Evolutionary conservation across 2,797 vertebrate genomes (phyloP), one percentile per base, ranked within the genome.

Genomic region (Atherinosoma microstoma): DNA sequence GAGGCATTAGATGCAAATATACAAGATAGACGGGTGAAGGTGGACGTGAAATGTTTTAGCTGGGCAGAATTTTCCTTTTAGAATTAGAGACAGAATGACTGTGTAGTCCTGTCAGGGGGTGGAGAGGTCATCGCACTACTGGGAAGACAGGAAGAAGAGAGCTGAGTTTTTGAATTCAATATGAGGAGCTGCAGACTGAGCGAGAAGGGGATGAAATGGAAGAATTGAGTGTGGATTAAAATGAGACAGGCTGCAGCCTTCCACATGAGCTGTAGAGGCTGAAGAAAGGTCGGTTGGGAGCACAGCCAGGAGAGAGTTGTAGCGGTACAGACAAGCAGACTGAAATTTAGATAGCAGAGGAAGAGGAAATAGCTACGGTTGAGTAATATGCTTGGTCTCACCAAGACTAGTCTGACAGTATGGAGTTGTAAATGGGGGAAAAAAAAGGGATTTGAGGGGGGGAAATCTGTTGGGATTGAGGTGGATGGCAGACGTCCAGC

Each of bases 161-260:
- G 78, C 42, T 20, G 49, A 73, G 75, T 73, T 58, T 68, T 72
- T 67, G 80, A 88, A 89, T 88, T 84, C 58, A 62, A 64, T 62
- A 78, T 74, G 67, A 87, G 75, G 64, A 78, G 42, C 64, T 1
- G 10, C 47, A 78, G 63, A 80, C 67, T 36, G n/a, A 7, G 64
- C 0, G 56, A 84, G 75, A n/a, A 47, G 34, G 49, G 51, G 73
- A 36, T 73, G 76, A 76, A 84, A 81, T 66, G 34, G 70, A 67
- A 35, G 75, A 82, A 66, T 83, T 85, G 82, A 79, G 73, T 79
- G 75, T 58, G 72, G 61, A 79, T 70, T 71, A 72, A 79, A 84
- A 76, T 35, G 56, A 90, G 76, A 80, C 76, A 35, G 75, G 80
- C 82, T 67, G 58, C 58, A 80, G 74, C 64, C 53, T 76, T 58